phyloP scores from a whole-genome alignment of 2,888 invertebrate species.

The Agriopis leucophaearia region DNA sequence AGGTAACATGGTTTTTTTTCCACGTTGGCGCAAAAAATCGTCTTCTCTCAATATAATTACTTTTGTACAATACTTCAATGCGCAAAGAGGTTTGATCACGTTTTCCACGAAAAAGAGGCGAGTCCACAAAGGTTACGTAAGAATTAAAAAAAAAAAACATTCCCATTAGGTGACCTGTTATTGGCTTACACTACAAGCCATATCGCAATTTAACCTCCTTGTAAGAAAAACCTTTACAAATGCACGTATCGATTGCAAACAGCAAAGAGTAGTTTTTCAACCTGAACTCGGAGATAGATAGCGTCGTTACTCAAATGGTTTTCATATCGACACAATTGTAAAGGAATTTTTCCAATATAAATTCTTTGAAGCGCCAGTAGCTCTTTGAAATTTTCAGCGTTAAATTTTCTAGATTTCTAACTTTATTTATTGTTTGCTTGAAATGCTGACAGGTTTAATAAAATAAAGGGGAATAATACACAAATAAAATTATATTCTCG shows the following conservation, averaged over 20 bases:
- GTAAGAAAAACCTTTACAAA: constrained; percentile 3
- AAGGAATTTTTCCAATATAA: constrained; percentile 45
- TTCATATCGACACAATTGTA: constrained; percentile 38
- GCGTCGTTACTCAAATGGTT: constrained; percentile 23
- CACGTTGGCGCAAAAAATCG: too few species aligned
- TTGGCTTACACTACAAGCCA: too few species aligned
- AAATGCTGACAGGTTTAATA: constrained; percentile 7
- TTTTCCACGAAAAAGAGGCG: too few species aligned
- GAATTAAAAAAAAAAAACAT: too few species aligned
- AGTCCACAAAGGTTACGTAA: too few species aligned
- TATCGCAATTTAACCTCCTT: background rate
- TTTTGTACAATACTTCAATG: too few species aligned
- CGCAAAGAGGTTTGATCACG: too few species aligned
- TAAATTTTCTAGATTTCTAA: constrained; percentile 24
- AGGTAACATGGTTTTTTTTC: too few species aligned
- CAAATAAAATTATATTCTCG: background rate
- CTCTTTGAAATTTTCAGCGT: constrained; percentile 36
- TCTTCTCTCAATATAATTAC: too few species aligned
- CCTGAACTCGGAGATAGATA: constrained; percentile 6
- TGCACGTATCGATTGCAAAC: constrained; percentile 5
- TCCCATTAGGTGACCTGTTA: too few species aligned
- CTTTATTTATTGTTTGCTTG: constrained; percentile 13
- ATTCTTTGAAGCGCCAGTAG: constrained; percentile 32
- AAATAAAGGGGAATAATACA: constrained; percentile 9
- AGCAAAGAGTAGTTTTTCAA: constrained; percentile 10